Conservation (phyloP, 2,113 vertebrate genomes). For the Limanda limanda region DNA sequence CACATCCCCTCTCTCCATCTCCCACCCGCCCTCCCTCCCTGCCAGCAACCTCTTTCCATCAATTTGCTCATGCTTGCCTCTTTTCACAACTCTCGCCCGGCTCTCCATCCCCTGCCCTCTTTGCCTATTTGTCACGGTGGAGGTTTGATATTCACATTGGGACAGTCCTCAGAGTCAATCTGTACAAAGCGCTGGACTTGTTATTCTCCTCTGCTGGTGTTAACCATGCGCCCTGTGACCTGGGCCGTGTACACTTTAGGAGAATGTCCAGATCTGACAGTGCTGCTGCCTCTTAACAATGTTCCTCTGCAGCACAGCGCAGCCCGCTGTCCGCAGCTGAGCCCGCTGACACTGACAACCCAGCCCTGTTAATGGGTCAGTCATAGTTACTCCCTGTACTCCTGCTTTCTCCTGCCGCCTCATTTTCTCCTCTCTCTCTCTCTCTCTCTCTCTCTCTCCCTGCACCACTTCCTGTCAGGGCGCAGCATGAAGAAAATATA, state of each 20-base stretch:
- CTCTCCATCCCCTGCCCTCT: conserved; percentile 56
- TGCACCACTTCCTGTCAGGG: conserved; percentile 43
- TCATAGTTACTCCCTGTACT: conserved; percentile 55
- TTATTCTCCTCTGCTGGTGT: conserved; percentile 70
- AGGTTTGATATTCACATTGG: conserved; percentile 75
- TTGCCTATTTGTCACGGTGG: conserved; percentile 70
- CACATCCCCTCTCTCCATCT: conserved; percentile 3
- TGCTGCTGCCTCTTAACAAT: conserved; percentile 70
- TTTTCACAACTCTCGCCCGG: conserved; percentile 48
- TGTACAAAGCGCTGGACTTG: conserved; percentile 72
- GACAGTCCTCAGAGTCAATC: conserved; percentile 75
- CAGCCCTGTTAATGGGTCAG: conserved; percentile 65
- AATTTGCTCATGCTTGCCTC: conserved; percentile 39
- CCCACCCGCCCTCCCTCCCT: not conserved
- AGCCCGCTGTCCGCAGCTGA: conserved; percentile 57
- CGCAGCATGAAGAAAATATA: conserved; percentile 23
- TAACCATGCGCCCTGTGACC: conserved; percentile 70
- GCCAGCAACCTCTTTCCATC: conserved; percentile 67
- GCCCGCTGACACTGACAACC: conserved; percentile 63
- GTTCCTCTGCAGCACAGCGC: conserved; percentile 41
- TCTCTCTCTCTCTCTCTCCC: not conserved
- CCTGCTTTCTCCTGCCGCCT: conserved; percentile 28
- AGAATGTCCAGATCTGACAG: conserved; percentile 75
- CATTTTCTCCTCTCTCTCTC: conserved; percentile 4
- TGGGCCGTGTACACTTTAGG: conserved; percentile 64